phyloP scores from a whole-genome alignment of 2,797 vertebrate genomes.

The Neosilurus hyrtlii region DNA sequence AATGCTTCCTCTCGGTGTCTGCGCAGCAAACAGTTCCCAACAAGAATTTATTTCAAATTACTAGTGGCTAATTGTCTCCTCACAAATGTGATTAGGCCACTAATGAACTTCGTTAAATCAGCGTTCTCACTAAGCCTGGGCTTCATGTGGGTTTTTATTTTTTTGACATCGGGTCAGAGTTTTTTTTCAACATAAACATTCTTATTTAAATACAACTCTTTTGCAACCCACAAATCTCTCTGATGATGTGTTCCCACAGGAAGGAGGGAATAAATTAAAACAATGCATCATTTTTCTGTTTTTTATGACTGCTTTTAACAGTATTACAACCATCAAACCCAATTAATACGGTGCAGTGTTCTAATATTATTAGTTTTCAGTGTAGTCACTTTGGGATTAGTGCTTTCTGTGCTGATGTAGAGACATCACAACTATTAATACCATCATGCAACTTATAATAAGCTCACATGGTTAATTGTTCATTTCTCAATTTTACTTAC shows the following conservation, averaged over 20 bases:
- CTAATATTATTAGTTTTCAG: neutral
- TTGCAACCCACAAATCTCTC: neutral
- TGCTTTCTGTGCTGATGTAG: neutral
- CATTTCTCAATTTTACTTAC: neutral
- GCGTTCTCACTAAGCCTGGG: neutral
- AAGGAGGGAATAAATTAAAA: neutral
- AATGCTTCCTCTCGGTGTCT: neutral
- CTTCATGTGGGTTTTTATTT: neutral
- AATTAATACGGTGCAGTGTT: neutral
- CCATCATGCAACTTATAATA: neutral
- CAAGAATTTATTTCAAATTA: conserved; percentile 4
- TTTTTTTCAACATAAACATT: neutral
- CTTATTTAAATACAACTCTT: neutral
- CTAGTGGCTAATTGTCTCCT: conserved; percentile 15
- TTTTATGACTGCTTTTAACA: neutral
- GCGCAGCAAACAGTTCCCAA: neutral
- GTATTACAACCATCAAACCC: neutral
- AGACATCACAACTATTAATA: neutral
- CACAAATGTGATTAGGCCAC: conserved; percentile 10
- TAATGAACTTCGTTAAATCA: conserved; percentile 21
- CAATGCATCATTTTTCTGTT: neutral
- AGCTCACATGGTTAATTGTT: neutral
- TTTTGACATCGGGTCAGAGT: neutral
- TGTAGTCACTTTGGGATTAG: neutral
- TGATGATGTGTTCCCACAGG: neutral